Conservation (phyloP, 2,888 invertebrate species). For the Stomorhina lunata region DNA sequence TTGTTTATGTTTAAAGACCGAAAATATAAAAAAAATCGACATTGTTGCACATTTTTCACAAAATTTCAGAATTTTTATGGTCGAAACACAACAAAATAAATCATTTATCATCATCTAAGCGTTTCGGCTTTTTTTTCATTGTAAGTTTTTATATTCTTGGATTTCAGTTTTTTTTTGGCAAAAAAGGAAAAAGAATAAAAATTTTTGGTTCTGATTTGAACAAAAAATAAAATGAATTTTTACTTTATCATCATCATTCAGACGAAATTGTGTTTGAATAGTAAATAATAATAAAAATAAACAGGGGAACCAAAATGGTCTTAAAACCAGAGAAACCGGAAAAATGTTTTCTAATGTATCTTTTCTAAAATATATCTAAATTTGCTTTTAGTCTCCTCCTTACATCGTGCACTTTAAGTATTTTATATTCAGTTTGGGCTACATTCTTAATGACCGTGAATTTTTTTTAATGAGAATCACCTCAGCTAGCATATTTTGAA, state of each 20-base stretch:
- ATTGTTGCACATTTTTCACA: conserved; percentile 60
- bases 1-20: not conserved
- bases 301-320: not conserved
- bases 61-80: conserved; percentile 42
- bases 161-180: not conserved
- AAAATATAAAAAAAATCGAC: conserved; percentile 15
- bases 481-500: too few relatives aligned
- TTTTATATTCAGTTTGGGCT: too few relatives aligned
- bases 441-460: too few relatives aligned
- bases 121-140: not conserved
- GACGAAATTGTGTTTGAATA: not conserved
- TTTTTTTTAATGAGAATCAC: too few relatives aligned
- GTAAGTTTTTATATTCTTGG: not conserved
- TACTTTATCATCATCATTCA: not conserved
- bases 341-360: too few relatives aligned
- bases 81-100: conserved; percentile 50
- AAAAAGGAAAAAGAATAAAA: not conserved
- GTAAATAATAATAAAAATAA: not conserved
- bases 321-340: not conserved
- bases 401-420: too few relatives aligned
- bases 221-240: not conserved
- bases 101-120: conserved; percentile 53
- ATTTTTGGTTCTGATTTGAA: not conserved
- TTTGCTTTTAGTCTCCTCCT: too few relatives aligned
- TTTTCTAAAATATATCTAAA: too few relatives aligned